A percentile compares a stretch with the other conserved stretches of the same genome.
phyloP scores from a whole-genome alignment of 1,140 invertebrate species.

The Drosophila persimilis region DNA sequence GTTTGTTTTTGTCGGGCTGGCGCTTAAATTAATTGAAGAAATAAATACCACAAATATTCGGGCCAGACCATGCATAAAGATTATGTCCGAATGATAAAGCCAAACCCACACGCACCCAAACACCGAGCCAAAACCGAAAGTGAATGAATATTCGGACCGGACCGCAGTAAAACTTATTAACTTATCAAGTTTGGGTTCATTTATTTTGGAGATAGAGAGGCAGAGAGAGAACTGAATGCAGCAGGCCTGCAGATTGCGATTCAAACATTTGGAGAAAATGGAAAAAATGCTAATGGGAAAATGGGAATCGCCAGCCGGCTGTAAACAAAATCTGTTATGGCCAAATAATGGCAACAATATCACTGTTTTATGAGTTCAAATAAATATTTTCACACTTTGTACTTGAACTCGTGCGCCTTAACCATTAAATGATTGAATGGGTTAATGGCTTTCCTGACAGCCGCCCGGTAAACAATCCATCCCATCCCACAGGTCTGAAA shows the following conservation, averaged over 20 bases:
- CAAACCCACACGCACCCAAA: neutral
- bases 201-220: constrained; percentile 1
- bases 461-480: constrained; percentile 26
- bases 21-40: constrained; percentile 62
- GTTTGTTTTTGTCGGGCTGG: constrained; percentile 34
- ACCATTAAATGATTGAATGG: constrained; percentile 48
- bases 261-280: neutral
- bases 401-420: constrained; percentile 41
- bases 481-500: constrained; percentile 4
- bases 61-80: constrained; percentile 38
- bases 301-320: constrained; percentile 6
- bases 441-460: constrained; percentile 28
- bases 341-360: constrained; percentile 50
- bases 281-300: constrained; percentile 20
- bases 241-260: constrained; percentile 4
- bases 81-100: constrained; percentile 51
- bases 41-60: constrained; percentile 32
- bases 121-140: neutral
- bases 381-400: constrained; percentile 54
- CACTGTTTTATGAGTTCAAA: constrained; percentile 44
- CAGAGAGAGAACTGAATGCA: no score
- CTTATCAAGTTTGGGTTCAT: constrained; percentile 15
- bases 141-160: constrained; percentile 2
- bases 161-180: constrained; percentile 18
- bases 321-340: constrained; percentile 42